These are phyloP conservation scores for Nomada hirtipes DNA, from an alignment of 2,888 invertebrate genomes.

Conservation along the genomic window DNA sequence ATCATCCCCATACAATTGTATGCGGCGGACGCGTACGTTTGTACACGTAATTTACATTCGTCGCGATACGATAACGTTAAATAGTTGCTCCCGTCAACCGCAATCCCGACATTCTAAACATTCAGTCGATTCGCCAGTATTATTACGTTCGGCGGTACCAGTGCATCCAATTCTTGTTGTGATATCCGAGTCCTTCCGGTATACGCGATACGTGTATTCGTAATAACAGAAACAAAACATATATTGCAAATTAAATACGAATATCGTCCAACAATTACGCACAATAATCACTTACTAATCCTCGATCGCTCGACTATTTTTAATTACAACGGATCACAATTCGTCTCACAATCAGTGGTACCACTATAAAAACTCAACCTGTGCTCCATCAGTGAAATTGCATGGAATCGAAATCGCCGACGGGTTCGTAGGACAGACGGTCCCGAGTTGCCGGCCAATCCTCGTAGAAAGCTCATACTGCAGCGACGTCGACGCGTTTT, in stretches of 20 bases:
- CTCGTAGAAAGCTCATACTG: conserved; percentile 49
- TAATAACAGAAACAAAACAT: background rate
- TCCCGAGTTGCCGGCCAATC: conserved; percentile 58
- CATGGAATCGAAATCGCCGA: conserved; percentile 54
- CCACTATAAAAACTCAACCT: conserved; percentile 26
- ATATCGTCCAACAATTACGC: too few relatives aligned
- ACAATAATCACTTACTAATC: too few relatives aligned
- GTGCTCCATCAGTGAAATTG: conserved; percentile 6
- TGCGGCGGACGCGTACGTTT: conserved; percentile 30
- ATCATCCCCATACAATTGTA: conserved; percentile 41
- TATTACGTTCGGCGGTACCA: conserved; percentile 25
- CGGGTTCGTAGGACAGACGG: background rate
- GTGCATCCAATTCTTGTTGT: background rate
- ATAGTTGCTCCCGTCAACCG: conserved; percentile 55
- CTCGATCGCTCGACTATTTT: too few relatives aligned
- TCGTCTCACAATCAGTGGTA: too few relatives aligned
- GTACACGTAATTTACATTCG: conserved; percentile 57
- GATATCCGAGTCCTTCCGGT: too few relatives aligned
- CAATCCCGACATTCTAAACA: conserved; percentile 48
- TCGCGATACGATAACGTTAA: conserved; percentile 63
- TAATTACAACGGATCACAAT: too few relatives aligned
- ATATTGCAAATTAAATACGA: too few relatives aligned
- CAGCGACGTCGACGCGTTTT: conserved; percentile 54
- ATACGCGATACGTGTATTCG: too few relatives aligned
- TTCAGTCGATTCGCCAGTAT: conserved; percentile 28